Conservation (phyloP, 2,888 invertebrate genomes). For the Thecocarcelia acutangulata region DNA sequence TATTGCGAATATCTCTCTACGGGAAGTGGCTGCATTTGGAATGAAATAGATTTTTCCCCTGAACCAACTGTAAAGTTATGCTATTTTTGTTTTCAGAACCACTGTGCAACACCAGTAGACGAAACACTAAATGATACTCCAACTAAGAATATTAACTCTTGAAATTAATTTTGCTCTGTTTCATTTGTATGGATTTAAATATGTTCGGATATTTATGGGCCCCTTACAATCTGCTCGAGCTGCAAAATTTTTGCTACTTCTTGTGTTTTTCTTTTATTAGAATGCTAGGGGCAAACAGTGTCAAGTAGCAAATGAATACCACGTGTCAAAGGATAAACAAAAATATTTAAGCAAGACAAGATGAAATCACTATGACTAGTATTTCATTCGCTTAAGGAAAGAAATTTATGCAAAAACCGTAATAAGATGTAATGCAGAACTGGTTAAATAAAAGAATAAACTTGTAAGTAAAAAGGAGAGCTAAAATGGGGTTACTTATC, state of each 20-base stretch:
- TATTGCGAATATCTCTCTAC: too few species aligned
- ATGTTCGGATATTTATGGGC: neutral
- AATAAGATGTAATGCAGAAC: too few species aligned
- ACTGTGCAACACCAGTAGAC: neutral
- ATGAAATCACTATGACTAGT: neutral
- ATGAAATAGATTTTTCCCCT: slow-evolving; percentile 8
- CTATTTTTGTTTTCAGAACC: neutral
- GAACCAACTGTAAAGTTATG: neutral
- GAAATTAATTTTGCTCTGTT: slow-evolving; percentile 1
- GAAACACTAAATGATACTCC: slow-evolving; percentile 10
- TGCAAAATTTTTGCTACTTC: neutral
- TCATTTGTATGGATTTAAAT: too few species aligned
- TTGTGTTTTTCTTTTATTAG: slow-evolving; percentile 10
- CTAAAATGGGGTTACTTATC: too few species aligned
- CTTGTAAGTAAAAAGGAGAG: too few species aligned
- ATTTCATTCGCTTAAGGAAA: slow-evolving; percentile 13
- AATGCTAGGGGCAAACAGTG: slow-evolving; percentile 26
- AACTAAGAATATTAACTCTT: slow-evolving; percentile 29
- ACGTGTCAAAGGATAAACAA: slow-evolving; percentile 33
- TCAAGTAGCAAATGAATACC: slow-evolving; percentile 35
- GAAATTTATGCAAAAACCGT: neutral
- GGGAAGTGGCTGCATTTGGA: neutral
- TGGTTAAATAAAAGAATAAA: too few species aligned
- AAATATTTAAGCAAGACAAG: slow-evolving; percentile 13
- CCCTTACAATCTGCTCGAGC: slow-evolving; percentile 1